These are phyloP conservation scores for Bugulina stolonifera DNA, from an alignment of 2,888 invertebrate species.

Conservation along the genomic window DNA sequence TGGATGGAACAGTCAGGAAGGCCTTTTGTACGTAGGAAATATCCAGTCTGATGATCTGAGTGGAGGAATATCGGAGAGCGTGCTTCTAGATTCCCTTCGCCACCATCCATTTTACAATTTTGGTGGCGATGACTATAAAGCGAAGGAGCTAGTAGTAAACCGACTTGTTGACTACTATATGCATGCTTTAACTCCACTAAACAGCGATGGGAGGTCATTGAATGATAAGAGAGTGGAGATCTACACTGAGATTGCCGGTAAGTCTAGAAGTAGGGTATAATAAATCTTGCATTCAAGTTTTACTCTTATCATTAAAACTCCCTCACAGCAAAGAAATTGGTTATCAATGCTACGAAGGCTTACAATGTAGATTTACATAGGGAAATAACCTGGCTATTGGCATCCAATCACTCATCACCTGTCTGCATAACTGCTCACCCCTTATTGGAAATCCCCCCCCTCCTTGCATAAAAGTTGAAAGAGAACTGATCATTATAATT, in stretches of 20 bases:
- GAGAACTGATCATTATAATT: too few species aligned
- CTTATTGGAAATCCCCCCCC: too few species aligned
- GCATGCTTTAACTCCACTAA: background rate
- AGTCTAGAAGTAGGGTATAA: too few species aligned
- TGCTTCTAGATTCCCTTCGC: background rate
- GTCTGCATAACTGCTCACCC: too few species aligned
- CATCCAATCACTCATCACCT: too few species aligned
- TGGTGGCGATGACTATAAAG: background rate
- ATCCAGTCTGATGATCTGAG: background rate
- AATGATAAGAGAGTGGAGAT: slow-evolving; percentile 8
- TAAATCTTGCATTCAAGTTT: too few species aligned
- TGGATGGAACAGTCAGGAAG: slow-evolving; percentile 23
- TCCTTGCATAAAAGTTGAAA: too few species aligned
- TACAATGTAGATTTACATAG: too few species aligned
- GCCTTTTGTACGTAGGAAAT: slow-evolving; percentile 17
- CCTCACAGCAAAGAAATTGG: too few species aligned
- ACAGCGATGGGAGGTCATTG: background rate
- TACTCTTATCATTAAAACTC: too few species aligned
- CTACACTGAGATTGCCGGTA: background rate
- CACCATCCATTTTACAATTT: background rate
- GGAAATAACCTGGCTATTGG: too few species aligned
- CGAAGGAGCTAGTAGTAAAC: background rate
- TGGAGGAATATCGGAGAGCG: background rate
- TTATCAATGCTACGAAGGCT: too few species aligned
- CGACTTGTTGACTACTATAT: background rate